These are phyloP conservation scores for Lasioglossum baleicum DNA, from an alignment of 1,140 invertebrate species.

Conservation along the genomic window DNA sequence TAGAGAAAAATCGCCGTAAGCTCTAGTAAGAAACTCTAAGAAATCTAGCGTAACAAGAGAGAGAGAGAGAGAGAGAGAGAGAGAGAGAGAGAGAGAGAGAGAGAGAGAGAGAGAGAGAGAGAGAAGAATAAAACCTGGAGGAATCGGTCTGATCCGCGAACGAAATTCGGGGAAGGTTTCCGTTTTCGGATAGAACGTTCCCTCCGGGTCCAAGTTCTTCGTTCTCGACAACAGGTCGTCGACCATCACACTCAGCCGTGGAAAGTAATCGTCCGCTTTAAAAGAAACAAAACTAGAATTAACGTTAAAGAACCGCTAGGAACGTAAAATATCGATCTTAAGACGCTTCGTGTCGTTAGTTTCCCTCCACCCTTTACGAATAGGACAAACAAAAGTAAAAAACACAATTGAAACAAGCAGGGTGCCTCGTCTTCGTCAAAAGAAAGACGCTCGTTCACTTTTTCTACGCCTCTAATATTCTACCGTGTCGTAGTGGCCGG, in stretches of 20 bases:
- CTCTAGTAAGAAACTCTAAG: too few species aligned
- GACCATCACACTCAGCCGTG: conserved; percentile 11
- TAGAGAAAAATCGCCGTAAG: not conserved
- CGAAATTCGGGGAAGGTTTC: conserved; percentile 79
- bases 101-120: not conserved
- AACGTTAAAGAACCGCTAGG: not conserved
- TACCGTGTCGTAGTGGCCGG: not conserved
- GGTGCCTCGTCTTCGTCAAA: conserved; percentile 52
- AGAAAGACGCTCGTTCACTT: conserved; percentile 52
- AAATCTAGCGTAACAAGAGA: too few species aligned
- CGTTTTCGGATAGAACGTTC: conserved; percentile 60
- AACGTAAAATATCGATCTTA: conserved; percentile 1
- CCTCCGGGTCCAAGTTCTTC: not conserved
- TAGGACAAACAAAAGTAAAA: conserved; percentile 1
- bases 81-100: not conserved
- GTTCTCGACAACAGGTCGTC: not conserved
- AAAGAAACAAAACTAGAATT: not conserved
- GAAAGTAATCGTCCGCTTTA: conserved; percentile 41
- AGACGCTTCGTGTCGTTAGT: conserved; percentile 32
- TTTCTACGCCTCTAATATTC: conserved; percentile 36
- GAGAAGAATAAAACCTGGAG: not conserved
- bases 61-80: too few species aligned
- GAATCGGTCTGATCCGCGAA: conserved; percentile 62
- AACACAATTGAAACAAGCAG: conserved; percentile 35
- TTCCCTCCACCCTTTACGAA: conserved; percentile 24